Evolutionary conservation across 2,797 vertebrate genomes (phyloP).

Genomic region (Tolypeutes matacus): DNA sequence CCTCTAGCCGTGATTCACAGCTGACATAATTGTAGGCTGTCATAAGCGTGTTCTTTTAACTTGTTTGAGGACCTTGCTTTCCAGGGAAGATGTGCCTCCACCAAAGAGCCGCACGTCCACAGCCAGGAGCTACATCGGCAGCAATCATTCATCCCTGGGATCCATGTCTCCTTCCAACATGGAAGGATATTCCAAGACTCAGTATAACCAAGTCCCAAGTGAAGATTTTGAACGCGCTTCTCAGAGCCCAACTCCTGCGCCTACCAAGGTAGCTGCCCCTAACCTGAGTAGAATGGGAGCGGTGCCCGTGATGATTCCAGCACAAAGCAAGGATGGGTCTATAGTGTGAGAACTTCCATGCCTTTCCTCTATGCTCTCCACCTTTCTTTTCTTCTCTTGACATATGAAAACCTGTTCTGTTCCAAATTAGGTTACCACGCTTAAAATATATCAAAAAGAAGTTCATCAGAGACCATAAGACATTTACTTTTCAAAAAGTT

Average conservation of each 20-base stretch:
- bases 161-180: constrained; percentile 99
- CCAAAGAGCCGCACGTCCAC: constrained; percentile 97
- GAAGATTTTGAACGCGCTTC: constrained; percentile 94
- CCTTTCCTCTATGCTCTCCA: constrained; percentile 55
- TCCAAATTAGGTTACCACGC: constrained; percentile 79
- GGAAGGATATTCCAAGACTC: constrained; percentile 94
- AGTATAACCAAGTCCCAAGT: constrained; percentile 95
- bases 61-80: constrained; percentile 52
- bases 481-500: constrained; percentile 15
- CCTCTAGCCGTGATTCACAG: neutral
- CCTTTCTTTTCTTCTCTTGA: constrained; percentile 38
- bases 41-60: constrained; percentile 32
- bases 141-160: constrained; percentile 97
- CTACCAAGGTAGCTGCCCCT: constrained; percentile 93
- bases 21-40: neutral
- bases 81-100: constrained; percentile 97
- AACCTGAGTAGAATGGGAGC: constrained; percentile 99
- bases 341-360: constrained; percentile 92
- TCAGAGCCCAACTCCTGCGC: constrained; percentile 89
- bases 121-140: constrained; percentile 96
- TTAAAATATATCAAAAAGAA: constrained; percentile 78
- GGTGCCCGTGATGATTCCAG: constrained; percentile 97
- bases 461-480: constrained; percentile 77
- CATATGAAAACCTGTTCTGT: constrained; percentile 65
- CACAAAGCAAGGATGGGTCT: constrained; percentile 98